Evolutionary conservation across 2,113 vertebrate genomes (phyloP).

Genomic region (Vulpes lagopus): DNA sequence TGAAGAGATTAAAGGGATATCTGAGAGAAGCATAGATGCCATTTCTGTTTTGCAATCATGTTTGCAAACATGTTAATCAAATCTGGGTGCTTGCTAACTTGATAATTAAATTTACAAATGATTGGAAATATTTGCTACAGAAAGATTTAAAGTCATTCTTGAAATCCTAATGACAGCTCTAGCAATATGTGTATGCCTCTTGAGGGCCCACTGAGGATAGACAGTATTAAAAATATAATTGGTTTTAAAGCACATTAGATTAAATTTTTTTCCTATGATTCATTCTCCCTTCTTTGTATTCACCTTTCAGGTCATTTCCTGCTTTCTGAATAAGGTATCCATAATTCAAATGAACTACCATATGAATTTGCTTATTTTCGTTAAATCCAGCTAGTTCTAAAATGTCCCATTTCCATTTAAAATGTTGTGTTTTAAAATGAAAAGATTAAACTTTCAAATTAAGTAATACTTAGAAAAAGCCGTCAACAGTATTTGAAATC

Average conservation of each 20-base stretch:
- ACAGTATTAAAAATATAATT: conserved; percentile 86
- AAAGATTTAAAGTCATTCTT: conserved; percentile 83
- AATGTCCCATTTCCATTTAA: conserved; percentile 47
- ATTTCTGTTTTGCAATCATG: conserved; percentile 71
- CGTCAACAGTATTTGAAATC: conserved; percentile 52
- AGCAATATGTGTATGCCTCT: conserved; percentile 75
- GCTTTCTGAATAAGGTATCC: conserved; percentile 60
- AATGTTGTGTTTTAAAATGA: conserved; percentile 45
- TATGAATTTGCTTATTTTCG: conserved; percentile 52
- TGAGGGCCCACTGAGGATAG: conserved; percentile 77
- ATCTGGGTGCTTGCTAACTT: conserved; percentile 62
- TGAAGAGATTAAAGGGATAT: conserved; percentile 68
- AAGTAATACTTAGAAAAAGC: conserved; percentile 35
- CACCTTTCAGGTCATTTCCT: conserved; percentile 78
- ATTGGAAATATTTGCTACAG: conserved; percentile 83
- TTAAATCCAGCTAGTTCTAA: conserved; percentile 20
- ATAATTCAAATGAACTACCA: conserved; percentile 61
- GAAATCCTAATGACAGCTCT: conserved; percentile 78
- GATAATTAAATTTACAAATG: conserved; percentile 85
- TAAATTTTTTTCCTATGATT: conserved; percentile 82
- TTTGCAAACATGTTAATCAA: conserved; percentile 76
- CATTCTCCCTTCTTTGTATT: conserved; percentile 80
- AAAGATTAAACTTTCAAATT: conserved; percentile 65
- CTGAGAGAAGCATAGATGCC: conserved; percentile 18
- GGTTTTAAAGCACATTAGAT: conserved; percentile 84